phyloP scores from a whole-genome alignment of 2,888 invertebrate genomes.

The Noctua pronuba region DNA sequence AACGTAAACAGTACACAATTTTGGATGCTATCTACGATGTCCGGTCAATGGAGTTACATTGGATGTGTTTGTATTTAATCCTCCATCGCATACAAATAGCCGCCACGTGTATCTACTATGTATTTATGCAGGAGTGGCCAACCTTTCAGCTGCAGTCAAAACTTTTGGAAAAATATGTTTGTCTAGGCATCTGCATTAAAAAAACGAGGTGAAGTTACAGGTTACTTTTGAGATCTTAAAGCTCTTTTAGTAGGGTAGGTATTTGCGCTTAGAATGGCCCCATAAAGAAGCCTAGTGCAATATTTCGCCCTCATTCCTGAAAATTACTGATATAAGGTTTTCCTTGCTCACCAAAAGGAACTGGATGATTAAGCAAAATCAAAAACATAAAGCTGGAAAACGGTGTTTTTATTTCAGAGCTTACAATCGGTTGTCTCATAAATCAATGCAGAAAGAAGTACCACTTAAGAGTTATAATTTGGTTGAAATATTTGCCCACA shows the following conservation, averaged over 20 bases:
- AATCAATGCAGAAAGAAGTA: background rate
- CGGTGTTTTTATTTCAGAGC: background rate
- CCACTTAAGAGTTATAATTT: no score
- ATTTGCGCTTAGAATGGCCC: no score
- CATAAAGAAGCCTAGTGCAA: no score
- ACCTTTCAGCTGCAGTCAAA: background rate
- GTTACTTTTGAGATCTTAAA: no score
- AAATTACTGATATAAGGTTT: no score
- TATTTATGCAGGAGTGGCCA: constrained; percentile 8
- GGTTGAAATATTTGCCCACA: background rate
- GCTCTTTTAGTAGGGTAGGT: no score
- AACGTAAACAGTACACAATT: constrained; percentile 7
- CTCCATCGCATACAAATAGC: constrained; percentile 42
- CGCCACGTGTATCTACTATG: constrained; percentile 52
- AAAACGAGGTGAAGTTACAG: background rate
- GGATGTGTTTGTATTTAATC: constrained; percentile 38
- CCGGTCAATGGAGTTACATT: constrained; percentile 43
- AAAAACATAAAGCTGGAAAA: no score
- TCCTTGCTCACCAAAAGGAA: no score
- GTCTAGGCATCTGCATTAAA: background rate
- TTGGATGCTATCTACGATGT: constrained; percentile 24
- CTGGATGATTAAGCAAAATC: no score
- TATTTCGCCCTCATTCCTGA: no score
- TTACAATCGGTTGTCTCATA: background rate
- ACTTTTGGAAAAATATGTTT: background rate